Percentiles rank a stretch among this genome's conserved stretches.
Evolutionary conservation across 1,140 invertebrate genomes (phyloP).

Genomic region (Rhysida immarginata): DNA sequence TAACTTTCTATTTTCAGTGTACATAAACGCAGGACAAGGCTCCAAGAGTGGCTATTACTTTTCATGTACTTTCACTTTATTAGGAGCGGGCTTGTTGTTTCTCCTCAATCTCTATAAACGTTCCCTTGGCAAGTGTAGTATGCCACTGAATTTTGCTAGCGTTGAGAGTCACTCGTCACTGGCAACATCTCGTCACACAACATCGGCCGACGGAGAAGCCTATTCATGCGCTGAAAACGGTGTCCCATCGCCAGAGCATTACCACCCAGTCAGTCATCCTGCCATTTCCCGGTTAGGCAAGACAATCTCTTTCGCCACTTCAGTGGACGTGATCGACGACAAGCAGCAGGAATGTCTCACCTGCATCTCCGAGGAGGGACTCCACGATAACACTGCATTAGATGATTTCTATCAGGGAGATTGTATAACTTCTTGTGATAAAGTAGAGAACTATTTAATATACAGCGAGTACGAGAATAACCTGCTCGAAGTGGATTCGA

Average conservation of each 20-base stretch:
- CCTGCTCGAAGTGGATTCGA: too few relatives aligned
- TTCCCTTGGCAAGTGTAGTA: slow-evolving; percentile 19
- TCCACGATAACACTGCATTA: slow-evolving; percentile 16
- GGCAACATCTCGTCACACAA: slow-evolving; percentile 6
- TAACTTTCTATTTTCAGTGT: slow-evolving; percentile 19
- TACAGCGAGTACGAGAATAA: too few relatives aligned
- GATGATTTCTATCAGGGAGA: slow-evolving; percentile 8
- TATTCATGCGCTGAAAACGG: too few relatives aligned
- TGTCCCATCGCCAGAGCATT: too few relatives aligned
- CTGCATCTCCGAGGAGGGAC: slow-evolving; percentile 25
- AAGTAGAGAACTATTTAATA: too few relatives aligned
- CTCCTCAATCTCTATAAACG: slow-evolving; percentile 53
- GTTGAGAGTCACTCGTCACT: slow-evolving; percentile 5
- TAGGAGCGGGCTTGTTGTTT: slow-evolving; percentile 57
- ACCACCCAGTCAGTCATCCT: background rate
- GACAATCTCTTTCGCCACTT: slow-evolving; percentile 51
- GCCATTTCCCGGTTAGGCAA: slow-evolving; percentile 27
- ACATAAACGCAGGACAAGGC: slow-evolving; percentile 53
- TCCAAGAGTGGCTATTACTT: slow-evolving; percentile 65
- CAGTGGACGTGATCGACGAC: slow-evolving; percentile 35
- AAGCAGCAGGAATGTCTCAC: slow-evolving; percentile 16
- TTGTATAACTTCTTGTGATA: slow-evolving; percentile 16
- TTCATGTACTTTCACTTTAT: slow-evolving; percentile 54
- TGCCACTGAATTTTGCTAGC: slow-evolving; percentile 17
- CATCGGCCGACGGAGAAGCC: background rate